These are phyloP conservation scores for Ectropis crepuscularia DNA, from an alignment of 2,888 invertebrate genomes.

Conservation along the genomic window DNA sequence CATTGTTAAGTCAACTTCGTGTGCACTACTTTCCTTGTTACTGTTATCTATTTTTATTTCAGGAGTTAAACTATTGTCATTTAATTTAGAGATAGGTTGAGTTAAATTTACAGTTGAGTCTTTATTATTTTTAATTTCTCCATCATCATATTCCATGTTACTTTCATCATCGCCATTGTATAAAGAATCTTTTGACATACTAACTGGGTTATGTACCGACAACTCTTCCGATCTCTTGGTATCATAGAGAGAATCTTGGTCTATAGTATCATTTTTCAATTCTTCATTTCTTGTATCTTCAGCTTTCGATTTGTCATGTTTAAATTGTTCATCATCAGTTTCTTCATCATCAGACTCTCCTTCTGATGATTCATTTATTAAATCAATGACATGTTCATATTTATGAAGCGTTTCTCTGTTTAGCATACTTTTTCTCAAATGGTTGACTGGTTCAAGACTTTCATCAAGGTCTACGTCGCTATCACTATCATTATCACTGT, in stretches of 20 bases:
- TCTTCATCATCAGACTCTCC: constrained; percentile 1
- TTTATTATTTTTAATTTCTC: not conserved
- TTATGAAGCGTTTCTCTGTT: not conserved
- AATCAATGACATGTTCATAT: not conserved
- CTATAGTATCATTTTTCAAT: not conserved
- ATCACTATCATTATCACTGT: constrained; percentile 1
- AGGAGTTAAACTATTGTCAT: not conserved
- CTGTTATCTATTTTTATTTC: not conserved
- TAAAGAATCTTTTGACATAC: constrained; percentile 38
- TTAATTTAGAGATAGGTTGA: constrained; percentile 24
- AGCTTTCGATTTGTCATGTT: too few species aligned
- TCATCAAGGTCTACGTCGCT: constrained; percentile 5
- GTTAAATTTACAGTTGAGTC: constrained; percentile 11
- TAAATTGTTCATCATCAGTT: not conserved
- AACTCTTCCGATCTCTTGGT: constrained; percentile 51
- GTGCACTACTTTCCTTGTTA: too few species aligned
- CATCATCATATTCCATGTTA: constrained; percentile 28
- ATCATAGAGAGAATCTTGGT: constrained; percentile 43
- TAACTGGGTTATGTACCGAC: constrained; percentile 46
- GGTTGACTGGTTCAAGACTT: constrained; percentile 9
- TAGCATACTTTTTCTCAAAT: constrained; percentile 2
- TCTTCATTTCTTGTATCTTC: not conserved
- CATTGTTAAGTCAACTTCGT: not conserved
- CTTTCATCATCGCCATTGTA: constrained; percentile 45
- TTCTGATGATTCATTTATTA: constrained; percentile 1